Evolutionary conservation across 1,140 invertebrate species (phyloP), one percentile per base, ranked within the genome.

Genomic region (Geopemphigus sp.): DNA sequence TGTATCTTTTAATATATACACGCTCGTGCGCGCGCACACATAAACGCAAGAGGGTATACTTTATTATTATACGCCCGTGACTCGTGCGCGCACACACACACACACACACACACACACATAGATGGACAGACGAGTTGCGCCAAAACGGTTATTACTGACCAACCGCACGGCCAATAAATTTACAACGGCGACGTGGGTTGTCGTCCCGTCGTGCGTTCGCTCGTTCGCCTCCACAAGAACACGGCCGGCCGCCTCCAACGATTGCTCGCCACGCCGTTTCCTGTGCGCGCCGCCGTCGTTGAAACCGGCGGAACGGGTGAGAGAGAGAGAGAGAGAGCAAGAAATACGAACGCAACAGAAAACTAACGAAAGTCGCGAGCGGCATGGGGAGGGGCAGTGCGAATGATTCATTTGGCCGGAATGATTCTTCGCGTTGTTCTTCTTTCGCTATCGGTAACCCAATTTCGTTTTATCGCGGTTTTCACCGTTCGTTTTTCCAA

Each of bases 141-240:
- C 57, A 63, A 78, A 78, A 78, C 74, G 22, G 22, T 39, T 63
- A 78, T 78, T 78, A 78, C 74, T 78, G 74, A 78, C 74, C 74
- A 78, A 63, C 74, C 74, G 57, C 57, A 78, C 57, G 56, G 24
- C 39, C 50, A 72, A 72, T 72, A 72, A 72, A 72, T 68, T 68
- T 68, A 54, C 50, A 32, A 54, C 10, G 26, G 26, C 59, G 29
- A 29, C 59, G 26, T 32, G 5, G 26, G 29, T 12, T 39, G 14
- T 17, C 19, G n/a, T 53, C 47, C 47, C 22, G 50, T 19, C 64
- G 14, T n/a, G n/a, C n/a, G n/a, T n/a, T n/a, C 24, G 1, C 45
- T 76, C 74, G 15, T 5, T 24, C 22, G 11, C 53, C 68, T 53
- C 53, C 29, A 26, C 72, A n/a, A n/a, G n/a, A n/a, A n/a, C n/a